Evolutionary conservation across 2,113 vertebrate species (phyloP).

Genomic region (Butastur rufipennis): DNA sequence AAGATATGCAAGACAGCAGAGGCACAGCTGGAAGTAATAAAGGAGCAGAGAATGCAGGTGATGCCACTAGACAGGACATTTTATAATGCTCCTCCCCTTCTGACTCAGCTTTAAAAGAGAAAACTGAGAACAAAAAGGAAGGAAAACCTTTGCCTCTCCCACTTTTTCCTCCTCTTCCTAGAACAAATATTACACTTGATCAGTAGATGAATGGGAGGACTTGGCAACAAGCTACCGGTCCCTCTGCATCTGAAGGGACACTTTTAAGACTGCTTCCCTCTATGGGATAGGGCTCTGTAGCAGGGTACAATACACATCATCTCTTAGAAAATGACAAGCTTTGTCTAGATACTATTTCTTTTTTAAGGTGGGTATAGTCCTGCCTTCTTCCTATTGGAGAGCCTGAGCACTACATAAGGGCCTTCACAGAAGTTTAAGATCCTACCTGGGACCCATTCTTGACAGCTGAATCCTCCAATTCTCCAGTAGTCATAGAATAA

Average conservation of each 20-base stretch:
- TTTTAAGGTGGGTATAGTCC: neutral
- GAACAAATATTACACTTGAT: neutral
- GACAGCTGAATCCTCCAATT: neutral
- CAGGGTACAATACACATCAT: neutral
- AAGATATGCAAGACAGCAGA: neutral
- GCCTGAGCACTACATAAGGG: neutral
- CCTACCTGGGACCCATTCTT: neutral
- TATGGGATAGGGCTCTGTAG: neutral
- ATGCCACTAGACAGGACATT: neutral
- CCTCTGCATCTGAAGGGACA: neutral
- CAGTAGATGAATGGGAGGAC: neutral
- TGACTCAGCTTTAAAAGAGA: neutral
- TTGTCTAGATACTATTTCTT: neutral
- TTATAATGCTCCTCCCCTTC: neutral
- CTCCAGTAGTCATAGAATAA: neutral
- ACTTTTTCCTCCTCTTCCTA: neutral
- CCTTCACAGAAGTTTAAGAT: neutral
- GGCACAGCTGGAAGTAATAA: constrained; percentile 7
- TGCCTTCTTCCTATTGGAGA: neutral
- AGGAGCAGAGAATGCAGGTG: neutral
- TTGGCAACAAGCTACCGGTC: neutral
- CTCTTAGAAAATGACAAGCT: neutral
- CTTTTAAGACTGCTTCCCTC: neutral
- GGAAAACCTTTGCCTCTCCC: neutral
- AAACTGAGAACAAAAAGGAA: neutral